phyloP scores from a whole-genome alignment of 64 coral and sea anemone species.

The Montipora cactus region DNA sequence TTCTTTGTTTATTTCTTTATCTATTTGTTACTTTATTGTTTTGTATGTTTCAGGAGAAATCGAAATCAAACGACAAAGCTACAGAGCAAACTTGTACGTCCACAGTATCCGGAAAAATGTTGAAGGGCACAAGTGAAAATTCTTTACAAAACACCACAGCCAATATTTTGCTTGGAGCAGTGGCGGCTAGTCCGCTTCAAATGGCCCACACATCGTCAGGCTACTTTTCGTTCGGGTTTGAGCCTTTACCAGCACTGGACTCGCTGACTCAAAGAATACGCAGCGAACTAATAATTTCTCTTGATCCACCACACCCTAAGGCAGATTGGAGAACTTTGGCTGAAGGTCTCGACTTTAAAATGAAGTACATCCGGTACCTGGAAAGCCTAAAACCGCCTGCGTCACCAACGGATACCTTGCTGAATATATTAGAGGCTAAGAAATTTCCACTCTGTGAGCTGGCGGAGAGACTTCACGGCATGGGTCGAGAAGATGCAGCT shows the following conservation, averaged over 20 bases:
- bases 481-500: constrained; percentile 21
- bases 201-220: not conserved
- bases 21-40: too few relatives aligned
- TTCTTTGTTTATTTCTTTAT: too few relatives aligned
- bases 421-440: not conserved
- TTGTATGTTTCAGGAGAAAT: not conserved
- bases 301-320: constrained; percentile 33
- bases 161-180: not conserved
- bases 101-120: not conserved
- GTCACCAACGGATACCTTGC: constrained; percentile 13
- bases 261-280: not conserved
- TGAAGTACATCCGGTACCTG: not conserved
- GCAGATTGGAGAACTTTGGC: constrained; percentile 25
- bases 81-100: not conserved
- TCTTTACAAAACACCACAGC: not conserved
- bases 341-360: not conserved
- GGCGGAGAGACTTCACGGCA: not conserved
- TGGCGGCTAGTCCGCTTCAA: not conserved
- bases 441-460: constrained; percentile 1
- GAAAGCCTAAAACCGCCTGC: not conserved
- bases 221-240: constrained; percentile 35
- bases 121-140: not conserved
- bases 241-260: not conserved
- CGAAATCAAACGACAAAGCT: not conserved
- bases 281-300: not conserved